These are phyloP conservation scores for Pandemis cinnamomeana DNA, from an alignment of 2,888 invertebrate genomes.

Conservation along the genomic window DNA sequence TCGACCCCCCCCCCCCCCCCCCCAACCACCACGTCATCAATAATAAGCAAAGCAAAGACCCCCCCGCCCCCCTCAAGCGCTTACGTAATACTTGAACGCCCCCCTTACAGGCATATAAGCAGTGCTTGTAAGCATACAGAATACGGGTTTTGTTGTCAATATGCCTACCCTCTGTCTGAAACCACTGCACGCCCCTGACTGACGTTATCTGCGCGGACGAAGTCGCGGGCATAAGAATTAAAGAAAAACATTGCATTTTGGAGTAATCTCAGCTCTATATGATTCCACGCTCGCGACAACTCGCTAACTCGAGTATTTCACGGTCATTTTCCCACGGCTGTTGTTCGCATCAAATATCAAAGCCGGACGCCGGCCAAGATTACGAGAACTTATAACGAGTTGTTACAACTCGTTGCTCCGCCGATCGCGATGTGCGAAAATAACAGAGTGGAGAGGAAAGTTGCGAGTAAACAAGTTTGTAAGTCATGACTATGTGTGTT, in stretches of 20 bases:
- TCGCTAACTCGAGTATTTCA: conserved; percentile 15
- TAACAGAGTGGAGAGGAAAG: conserved; percentile 5
- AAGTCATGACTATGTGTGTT: not conserved
- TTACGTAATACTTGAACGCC: no score
- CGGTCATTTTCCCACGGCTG: conserved; percentile 29
- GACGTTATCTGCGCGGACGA: no score
- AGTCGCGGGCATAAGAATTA: no score
- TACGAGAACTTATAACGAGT: conserved; percentile 34
- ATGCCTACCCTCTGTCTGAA: no score
- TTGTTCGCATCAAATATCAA: conserved; percentile 30
- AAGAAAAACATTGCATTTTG: not conserved
- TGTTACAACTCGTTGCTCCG: conserved; percentile 17
- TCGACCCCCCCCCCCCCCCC: no score
- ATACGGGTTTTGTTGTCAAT: no score
- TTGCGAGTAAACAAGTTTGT: not conserved
- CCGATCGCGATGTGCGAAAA: conserved; percentile 1
- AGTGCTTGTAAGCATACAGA: no score
- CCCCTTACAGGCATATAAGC: no score
- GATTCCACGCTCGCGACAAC: not conserved
- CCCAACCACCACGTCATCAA: no score
- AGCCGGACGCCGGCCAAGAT: conserved; percentile 23
- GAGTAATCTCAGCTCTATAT: not conserved
- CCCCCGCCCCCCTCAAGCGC: no score
- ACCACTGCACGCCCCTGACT: no score
- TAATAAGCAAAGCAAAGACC: no score